Evolutionary conservation across 2,113 vertebrate species (phyloP).

Genomic region (Xiphophorus maculatus): DNA sequence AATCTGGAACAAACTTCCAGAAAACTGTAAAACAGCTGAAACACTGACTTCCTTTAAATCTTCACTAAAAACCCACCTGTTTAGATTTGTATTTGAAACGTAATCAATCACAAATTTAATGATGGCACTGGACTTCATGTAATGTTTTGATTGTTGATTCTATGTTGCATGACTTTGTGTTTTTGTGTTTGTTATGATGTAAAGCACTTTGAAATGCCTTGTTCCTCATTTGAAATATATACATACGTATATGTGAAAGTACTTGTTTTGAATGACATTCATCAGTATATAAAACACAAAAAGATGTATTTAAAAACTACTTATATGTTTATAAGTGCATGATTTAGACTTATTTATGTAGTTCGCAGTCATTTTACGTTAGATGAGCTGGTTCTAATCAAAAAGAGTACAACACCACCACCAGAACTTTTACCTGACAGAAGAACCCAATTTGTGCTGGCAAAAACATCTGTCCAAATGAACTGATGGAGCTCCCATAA

Average conservation of each 20-base stretch:
- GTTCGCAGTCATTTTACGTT: neutral
- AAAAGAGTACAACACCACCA: neutral
- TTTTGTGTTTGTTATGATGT: no score
- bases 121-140: no score
- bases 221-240: no score
- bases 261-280: neutral
- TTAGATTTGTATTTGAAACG: no score
- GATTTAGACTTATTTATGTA: neutral
- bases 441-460: neutral
- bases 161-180: no score
- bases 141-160: no score
- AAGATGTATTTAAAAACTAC: neutral
- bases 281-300: neutral
- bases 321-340: neutral
- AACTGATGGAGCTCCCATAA: conserved; percentile 11
- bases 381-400: neutral
- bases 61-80: no score
- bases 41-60: no score
- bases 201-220: no score
- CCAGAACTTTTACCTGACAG: conserved; percentile 52
- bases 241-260: neutral
- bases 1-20: no score
- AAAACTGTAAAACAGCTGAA: no score
- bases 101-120: no score
- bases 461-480: conserved; percentile 7